Evolutionary conservation across 1,140 invertebrate genomes (phyloP).

Genomic region (Calycopis cecrops): DNA sequence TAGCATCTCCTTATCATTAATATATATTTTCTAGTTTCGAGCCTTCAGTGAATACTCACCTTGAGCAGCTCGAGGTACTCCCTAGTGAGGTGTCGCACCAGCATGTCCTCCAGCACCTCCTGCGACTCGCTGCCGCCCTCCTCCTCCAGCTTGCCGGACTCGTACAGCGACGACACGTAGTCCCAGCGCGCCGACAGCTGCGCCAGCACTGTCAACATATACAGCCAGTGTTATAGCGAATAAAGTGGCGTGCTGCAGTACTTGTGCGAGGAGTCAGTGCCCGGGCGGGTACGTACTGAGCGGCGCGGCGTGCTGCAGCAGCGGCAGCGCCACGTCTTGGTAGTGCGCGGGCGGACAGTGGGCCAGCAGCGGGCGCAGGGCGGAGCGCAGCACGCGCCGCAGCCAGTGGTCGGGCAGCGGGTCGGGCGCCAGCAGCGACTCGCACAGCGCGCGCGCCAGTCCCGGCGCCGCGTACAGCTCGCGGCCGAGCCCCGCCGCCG

Average conservation of each 20-base stretch:
- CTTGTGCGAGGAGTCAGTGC: neutral
- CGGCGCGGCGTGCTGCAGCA: constrained; percentile 84
- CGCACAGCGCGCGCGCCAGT: constrained; percentile 77
- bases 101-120: constrained; percentile 92
- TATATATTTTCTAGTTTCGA: too few relatives aligned
- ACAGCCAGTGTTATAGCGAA: neutral
- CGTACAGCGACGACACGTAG: constrained; percentile 83
- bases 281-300: constrained; percentile 75
- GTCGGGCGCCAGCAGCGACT: constrained; percentile 82
- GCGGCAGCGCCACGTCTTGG: constrained; percentile 83
- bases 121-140: constrained; percentile 88
- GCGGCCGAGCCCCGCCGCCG: constrained; percentile 85
- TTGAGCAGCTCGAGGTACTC: constrained; percentile 91
- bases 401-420: constrained; percentile 90
- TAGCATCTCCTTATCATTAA: too few relatives aligned
- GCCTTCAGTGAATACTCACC: constrained; percentile 47
- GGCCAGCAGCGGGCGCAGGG: constrained; percentile 89
- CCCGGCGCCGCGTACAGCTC: constrained; percentile 87
- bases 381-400: constrained; percentile 87
- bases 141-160: constrained; percentile 85
- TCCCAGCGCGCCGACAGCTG: constrained; percentile 87
- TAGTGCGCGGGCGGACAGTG: constrained; percentile 88
- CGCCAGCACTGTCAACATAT: constrained; percentile 79
- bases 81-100: constrained; percentile 89
- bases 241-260: neutral